phyloP scores from a whole-genome alignment of 2,113 vertebrate genomes.

The Sylvilagus bachmani region DNA sequence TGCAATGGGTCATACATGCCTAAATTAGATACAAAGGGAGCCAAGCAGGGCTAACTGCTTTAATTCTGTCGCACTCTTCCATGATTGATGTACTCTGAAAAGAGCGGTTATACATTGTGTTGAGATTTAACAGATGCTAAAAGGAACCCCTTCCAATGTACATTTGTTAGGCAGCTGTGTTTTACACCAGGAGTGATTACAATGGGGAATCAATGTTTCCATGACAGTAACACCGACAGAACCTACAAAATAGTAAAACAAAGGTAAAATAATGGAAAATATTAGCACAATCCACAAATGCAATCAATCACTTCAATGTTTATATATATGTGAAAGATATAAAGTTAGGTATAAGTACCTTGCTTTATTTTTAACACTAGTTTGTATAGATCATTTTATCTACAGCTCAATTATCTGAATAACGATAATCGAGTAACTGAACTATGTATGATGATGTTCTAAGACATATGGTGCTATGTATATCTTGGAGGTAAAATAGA shows the following conservation, averaged over 20 bases:
- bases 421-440: slow-evolving; percentile 32
- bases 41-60: slow-evolving; percentile 84
- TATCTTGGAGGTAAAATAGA: slow-evolving; percentile 20
- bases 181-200: slow-evolving; percentile 83
- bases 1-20: slow-evolving; percentile 84
- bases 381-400: neutral
- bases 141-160: slow-evolving; percentile 82
- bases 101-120: slow-evolving; percentile 80
- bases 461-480: neutral
- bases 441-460: neutral
- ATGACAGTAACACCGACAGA: slow-evolving; percentile 81
- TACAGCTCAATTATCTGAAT: neutral
- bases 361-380: slow-evolving; percentile 18
- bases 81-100: slow-evolving; percentile 88
- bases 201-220: slow-evolving; percentile 82
- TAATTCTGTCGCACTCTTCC: slow-evolving; percentile 85
- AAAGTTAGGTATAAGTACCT: neutral
- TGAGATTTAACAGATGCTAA: slow-evolving; percentile 86
- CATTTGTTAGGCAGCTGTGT: slow-evolving; percentile 87
- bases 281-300: slow-evolving; percentile 63
- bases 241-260: slow-evolving; percentile 67
- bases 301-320: slow-evolving; percentile 47
- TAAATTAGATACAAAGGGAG: slow-evolving; percentile 85
- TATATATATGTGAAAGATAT: neutral
- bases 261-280: slow-evolving; percentile 83